These are phyloP conservation scores for Psittacula derbiana DNA, from an alignment of 2,797 vertebrate species.

Conservation along the genomic window DNA sequence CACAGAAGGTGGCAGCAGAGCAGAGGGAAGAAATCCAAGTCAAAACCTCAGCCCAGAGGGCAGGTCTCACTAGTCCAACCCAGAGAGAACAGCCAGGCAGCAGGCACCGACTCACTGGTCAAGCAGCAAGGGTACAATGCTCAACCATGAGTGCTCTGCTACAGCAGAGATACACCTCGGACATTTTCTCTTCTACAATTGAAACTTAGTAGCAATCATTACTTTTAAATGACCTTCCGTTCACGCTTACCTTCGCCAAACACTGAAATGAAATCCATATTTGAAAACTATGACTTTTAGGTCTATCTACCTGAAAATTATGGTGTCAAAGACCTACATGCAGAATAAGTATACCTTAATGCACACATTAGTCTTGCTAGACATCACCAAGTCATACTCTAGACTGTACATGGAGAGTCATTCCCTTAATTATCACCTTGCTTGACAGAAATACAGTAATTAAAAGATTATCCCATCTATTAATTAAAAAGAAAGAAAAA, in stretches of 20 bases:
- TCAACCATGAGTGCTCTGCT: neutral
- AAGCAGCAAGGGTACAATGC: neutral
- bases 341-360: neutral
- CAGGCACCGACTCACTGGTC: rapidly evolving
- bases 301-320: neutral
- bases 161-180: neutral
- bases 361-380: neutral
- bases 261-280: neutral
- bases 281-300: neutral
- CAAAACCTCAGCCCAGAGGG: neutral
- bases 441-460: neutral
- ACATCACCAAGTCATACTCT: neutral
- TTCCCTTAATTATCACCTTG: neutral
- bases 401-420: neutral
- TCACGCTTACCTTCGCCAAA: neutral
- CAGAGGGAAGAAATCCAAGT: neutral
- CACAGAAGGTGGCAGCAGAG: neutral
- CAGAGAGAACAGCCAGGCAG: neutral
- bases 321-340: neutral
- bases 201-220: neutral
- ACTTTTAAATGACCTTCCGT: neutral
- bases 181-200: neutral
- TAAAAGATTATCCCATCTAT: neutral
- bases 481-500: neutral
- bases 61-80: neutral